A percentile compares a stretch with the other conserved stretches of the same genome.
Evolutionary conservation across 2,888 invertebrate genomes (phyloP).

Genomic region (Cristatella mucedo): DNA sequence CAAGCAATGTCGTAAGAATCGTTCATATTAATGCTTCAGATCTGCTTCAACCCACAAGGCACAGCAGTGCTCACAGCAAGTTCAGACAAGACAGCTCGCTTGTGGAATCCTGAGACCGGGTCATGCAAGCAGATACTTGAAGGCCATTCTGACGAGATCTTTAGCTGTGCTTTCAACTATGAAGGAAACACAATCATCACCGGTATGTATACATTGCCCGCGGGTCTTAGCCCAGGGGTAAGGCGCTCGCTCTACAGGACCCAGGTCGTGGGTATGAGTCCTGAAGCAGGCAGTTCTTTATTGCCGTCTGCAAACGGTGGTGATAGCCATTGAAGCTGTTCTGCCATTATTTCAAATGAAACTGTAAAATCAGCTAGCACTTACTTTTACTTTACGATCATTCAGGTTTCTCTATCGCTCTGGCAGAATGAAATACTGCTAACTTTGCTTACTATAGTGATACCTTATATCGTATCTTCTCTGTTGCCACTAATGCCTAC

Average conservation of each 20-base stretch:
- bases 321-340: not conserved
- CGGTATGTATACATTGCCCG: constrained; percentile 17
- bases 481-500: no score
- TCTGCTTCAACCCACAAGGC: constrained; percentile 64
- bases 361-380: no score
- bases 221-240: no score
- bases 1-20: no score
- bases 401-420: no score
- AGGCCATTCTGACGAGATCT: constrained; percentile 62
- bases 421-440: no score
- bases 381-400: no score
- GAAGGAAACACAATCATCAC: constrained; percentile 61
- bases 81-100: constrained; percentile 54
- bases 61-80: constrained; percentile 58
- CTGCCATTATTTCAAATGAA: not conserved
- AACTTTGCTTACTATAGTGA: no score
- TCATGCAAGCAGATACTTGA: constrained; percentile 55
- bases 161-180: constrained; percentile 65
- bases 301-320: not conserved
- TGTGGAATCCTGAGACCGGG: constrained; percentile 58
- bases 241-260: no score
- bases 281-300: not conserved
- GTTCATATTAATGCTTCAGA: constrained; percentile 39
- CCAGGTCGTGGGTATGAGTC: no score
- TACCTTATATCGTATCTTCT: no score